These are phyloP conservation scores for Apotomis turbidana DNA, from an alignment of 2,888 invertebrate genomes.

Conservation along the genomic window DNA sequence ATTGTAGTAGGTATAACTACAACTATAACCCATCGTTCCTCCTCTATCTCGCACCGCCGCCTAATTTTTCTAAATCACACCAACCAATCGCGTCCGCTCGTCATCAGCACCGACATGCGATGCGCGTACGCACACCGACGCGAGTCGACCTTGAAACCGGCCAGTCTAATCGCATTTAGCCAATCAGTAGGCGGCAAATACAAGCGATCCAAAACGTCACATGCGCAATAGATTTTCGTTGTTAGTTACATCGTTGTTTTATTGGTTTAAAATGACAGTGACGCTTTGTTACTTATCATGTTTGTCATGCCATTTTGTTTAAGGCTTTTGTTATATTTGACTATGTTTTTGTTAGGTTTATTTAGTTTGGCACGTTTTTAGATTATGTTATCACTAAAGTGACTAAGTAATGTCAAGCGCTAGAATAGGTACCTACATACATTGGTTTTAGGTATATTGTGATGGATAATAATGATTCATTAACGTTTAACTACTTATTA, in stretches of 20 bases:
- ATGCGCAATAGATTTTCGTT: background rate
- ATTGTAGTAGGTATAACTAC: background rate
- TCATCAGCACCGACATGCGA: conserved; percentile 46
- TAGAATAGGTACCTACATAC: background rate
- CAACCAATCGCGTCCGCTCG: conserved; percentile 45
- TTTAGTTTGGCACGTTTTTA: conserved; percentile 23
- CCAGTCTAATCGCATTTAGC: conserved; percentile 78
- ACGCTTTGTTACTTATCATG: conserved; percentile 69
- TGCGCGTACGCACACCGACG: conserved; percentile 71
- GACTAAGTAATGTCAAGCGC: background rate
- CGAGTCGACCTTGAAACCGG: conserved; percentile 76
- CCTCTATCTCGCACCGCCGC: conserved; percentile 39
- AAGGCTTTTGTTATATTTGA: conserved; percentile 56
- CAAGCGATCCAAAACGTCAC: conserved; percentile 27
- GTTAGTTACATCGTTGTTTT: background rate
- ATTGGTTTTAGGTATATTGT: background rate
- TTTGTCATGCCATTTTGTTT: conserved; percentile 64
- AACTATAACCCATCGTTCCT: conserved; percentile 25
- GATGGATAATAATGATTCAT: conserved; percentile 13
- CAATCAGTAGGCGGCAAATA: conserved; percentile 76
- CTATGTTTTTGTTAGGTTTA: conserved; percentile 19
- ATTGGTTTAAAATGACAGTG: conserved; percentile 43
- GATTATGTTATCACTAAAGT: conserved; percentile 12
- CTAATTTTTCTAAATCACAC: conserved; percentile 29
- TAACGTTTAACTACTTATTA: background rate